Conservation (phyloP, 2,797 vertebrate genomes). For the Cyprinodon diabolis region DNA sequence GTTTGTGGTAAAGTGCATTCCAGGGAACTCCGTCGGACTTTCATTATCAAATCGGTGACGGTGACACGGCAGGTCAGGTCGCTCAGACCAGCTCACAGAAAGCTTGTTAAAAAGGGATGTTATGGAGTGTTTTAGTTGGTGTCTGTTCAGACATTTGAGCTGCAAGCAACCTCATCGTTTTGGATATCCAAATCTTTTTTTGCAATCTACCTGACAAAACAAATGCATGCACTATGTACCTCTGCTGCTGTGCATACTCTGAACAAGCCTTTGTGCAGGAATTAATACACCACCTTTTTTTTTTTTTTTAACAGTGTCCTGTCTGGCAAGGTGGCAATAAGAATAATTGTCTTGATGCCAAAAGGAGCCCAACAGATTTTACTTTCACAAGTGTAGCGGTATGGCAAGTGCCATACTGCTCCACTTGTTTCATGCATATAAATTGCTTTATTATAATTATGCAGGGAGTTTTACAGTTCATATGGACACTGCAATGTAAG, state of each 20-base stretch:
- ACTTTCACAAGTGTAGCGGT: too few relatives aligned
- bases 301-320: too few relatives aligned
- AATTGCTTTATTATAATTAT: too few relatives aligned
- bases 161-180: background rate
- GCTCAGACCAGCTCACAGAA: constrained; percentile 2
- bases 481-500: too few relatives aligned
- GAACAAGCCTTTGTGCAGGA: constrained; percentile 1
- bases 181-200: background rate
- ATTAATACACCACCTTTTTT: too few relatives aligned
- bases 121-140: background rate
- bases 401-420: too few relatives aligned
- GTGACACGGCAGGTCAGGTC: constrained; percentile 7
- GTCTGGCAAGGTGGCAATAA: too few relatives aligned
- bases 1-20: constrained; percentile 27
- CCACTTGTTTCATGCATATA: too few relatives aligned
- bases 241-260: constrained; percentile 2
- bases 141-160: background rate
- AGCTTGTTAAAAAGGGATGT: constrained; percentile 3
- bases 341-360: too few relatives aligned
- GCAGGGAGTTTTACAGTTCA: too few relatives aligned
- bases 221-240: background rate
- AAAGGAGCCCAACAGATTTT: too few relatives aligned
- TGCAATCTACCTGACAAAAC: background rate
- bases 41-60: constrained; percentile 11
- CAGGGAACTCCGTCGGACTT: constrained; percentile 9